Evolutionary conservation across 2,797 vertebrate species (phyloP), one percentile per base, ranked within the genome.

Genomic region (Chiloscyllium punctatum): DNA sequence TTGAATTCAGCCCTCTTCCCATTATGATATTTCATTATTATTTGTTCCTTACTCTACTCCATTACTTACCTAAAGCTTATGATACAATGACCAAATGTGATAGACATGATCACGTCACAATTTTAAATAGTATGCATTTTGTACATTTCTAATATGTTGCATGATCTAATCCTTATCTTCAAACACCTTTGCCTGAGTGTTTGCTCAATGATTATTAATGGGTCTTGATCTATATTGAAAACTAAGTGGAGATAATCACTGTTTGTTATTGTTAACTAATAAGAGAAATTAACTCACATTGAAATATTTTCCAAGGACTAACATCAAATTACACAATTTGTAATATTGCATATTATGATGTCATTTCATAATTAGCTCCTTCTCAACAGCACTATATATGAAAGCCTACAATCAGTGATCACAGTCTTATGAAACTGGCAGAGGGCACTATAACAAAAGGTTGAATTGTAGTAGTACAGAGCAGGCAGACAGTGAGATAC

Each of bases 381-480:
- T 69, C 13, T 42, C 90, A 25, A 7, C 53, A 37, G n/a, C n/a
- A 4, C 21, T 18, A 7, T 91, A 92, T 69, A 69, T 92, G 37
- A n/a, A 69, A 92, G 62, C n/a, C 27, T 25, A 42, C n/a, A 77
- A 77, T 48, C 48, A 21, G 42, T 53, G 48, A 51, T 94, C 69
- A 53, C 69, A 94, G 53, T 74, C 71, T 15, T 30, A 53, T 51
- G 9, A 94, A 53, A 30, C 92, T 94, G 94, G 27, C 71, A 94
- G 94, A 94, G 94, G 94, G 94, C 94, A 68, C n/a, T 92, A 42
- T 92, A 92, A 92, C 90, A 69, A 69, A 92, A 69, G 66, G n/a
- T 69, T 69, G 62, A 23, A 77, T 30, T 11, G 48, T 23, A 77
- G 30, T 94, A 53, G 71, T 21, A 95, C 48, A n/a, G 48, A 77